Evolutionary conservation across 1,140 invertebrate species (phyloP), one percentile per base, ranked within the genome.

Genomic region (Camponotus floridanus): DNA sequence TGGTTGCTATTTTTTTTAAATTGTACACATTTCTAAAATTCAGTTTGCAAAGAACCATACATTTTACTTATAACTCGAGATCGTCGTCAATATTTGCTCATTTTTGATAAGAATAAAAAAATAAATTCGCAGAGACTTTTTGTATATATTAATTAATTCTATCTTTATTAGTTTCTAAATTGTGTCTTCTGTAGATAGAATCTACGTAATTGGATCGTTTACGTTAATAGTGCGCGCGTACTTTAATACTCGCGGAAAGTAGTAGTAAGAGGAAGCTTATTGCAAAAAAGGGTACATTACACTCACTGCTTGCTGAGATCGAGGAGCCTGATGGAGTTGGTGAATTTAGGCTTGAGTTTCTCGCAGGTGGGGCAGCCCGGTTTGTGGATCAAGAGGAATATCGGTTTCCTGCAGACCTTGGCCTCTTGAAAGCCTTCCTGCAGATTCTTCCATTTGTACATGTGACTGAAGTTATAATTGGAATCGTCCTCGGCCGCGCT

Each of bases 241-340:
- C 26, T 26, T 48, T 48, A 48, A 51, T 51, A 45, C 2, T 51
- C 5, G 48, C 48, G 18, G 13, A 51, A 51, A 51, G 1, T 4
- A 15, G 2, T 45, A 3, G 2, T 11, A 45, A 45, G 9, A 42
- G 39, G 5, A 8, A 42, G 39, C 26, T 26, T 6, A 3, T 45
- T 42, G 7, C 39, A 45, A 45, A 9, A 51, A 51, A 51, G 48
- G 48, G 6, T 51, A 3, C 13, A 45, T 45, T 26, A 26, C 42
- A 90, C 85, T 89, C 88, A 94, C 93, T 87, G 68, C 62, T 86
- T 73, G 64, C 92, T 93, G 8, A 94, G 89, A 81, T 94, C 91
- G 33, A 92, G 89, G 8, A 94, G 80, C 67, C 88, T 89, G 0
- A 94, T 36, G 3, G 92, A 94, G 9, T 89, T 92, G 3, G 73